A percentile compares a stretch with the other conserved stretches of the same genome.
phyloP scores from a whole-genome alignment of 2,113 vertebrate genomes.

The Hemiscyllium ocellatum region DNA sequence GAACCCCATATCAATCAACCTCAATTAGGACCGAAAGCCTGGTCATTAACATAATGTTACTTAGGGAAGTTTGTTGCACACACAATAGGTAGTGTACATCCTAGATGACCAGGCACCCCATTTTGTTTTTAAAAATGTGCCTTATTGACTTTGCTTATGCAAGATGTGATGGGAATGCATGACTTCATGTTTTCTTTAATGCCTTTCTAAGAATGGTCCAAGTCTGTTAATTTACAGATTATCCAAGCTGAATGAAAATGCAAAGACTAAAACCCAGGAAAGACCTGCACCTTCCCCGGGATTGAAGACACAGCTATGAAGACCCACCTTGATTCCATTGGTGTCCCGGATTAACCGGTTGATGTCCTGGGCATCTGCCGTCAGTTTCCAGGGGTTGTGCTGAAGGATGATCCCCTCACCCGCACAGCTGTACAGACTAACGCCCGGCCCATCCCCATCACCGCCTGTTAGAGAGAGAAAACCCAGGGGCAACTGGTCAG shows the following conservation, averaged over 20 bases:
- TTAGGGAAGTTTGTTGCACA: background rate
- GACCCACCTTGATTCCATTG: constrained; percentile 78
- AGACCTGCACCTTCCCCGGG: background rate
- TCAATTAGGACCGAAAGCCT: background rate
- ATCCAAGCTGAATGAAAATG: background rate
- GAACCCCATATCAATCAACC: background rate
- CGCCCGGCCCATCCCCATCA: constrained; percentile 62
- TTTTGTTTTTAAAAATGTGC: too few species aligned
- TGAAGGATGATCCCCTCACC: constrained; percentile 87
- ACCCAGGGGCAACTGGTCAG: background rate
- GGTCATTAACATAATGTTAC: background rate
- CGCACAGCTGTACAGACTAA: constrained; percentile 84
- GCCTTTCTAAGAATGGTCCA: background rate
- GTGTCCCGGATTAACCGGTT: constrained; percentile 81
- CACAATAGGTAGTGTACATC: too few species aligned
- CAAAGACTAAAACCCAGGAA: background rate
- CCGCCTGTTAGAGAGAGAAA: constrained; percentile 49
- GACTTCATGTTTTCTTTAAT: background rate
- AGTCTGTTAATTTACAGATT: background rate
- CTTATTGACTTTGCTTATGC: too few species aligned
- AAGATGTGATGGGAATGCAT: background rate
- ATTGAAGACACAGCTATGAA: background rate
- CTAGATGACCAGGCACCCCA: too few species aligned
- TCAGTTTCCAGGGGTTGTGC: constrained; percentile 78
- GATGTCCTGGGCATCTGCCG: constrained; percentile 74